Evolutionary conservation across 2,113 vertebrate species (phyloP).

Genomic region (Xiphophorus hellerii): DNA sequence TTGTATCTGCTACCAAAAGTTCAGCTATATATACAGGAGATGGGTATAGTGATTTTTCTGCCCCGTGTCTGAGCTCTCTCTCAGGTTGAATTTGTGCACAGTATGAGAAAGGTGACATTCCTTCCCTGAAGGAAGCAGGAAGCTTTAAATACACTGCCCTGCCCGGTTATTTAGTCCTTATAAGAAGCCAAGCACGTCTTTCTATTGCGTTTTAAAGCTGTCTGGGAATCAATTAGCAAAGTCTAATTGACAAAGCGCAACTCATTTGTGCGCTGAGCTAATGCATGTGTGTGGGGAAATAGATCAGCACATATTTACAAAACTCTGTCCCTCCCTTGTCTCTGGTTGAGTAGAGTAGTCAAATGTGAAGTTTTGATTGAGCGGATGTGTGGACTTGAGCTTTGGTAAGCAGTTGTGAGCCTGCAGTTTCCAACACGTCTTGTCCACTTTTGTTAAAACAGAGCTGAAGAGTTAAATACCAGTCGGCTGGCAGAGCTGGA

Average conservation of each 20-base stretch:
- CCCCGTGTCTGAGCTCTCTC: neutral
- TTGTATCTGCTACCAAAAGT: neutral
- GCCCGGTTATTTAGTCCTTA: neutral
- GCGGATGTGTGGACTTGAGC: neutral
- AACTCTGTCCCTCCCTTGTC: slow-evolving; percentile 23
- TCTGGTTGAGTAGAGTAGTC: slow-evolving; percentile 34
- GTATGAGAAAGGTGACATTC: slow-evolving; percentile 47
- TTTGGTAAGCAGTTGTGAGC: slow-evolving; percentile 2
- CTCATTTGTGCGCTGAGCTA: neutral
- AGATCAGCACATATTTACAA: slow-evolving; percentile 1
- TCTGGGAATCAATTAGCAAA: neutral
- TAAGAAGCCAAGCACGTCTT: neutral
- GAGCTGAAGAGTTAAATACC: slow-evolving; percentile 75
- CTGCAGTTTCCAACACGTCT: slow-evolving; percentile 2
- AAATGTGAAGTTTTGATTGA: slow-evolving; percentile 14
- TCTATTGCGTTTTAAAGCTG: neutral
- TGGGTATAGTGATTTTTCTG: neutral
- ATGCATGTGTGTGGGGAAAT: neutral
- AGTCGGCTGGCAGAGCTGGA: slow-evolving; percentile 79
- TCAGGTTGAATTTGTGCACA: slow-evolving; percentile 18
- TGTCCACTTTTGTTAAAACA: slow-evolving; percentile 44
- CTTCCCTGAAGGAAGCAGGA: slow-evolving; percentile 62
- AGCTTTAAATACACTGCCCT: slow-evolving; percentile 32
- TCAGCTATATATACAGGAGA: neutral
- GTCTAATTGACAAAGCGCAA: too few species aligned